A percentile compares a stretch with the other conserved stretches of the same genome.
Evolutionary conservation across 2,888 invertebrate genomes (phyloP).

Genomic region (Mechanitis mazaeus): DNA sequence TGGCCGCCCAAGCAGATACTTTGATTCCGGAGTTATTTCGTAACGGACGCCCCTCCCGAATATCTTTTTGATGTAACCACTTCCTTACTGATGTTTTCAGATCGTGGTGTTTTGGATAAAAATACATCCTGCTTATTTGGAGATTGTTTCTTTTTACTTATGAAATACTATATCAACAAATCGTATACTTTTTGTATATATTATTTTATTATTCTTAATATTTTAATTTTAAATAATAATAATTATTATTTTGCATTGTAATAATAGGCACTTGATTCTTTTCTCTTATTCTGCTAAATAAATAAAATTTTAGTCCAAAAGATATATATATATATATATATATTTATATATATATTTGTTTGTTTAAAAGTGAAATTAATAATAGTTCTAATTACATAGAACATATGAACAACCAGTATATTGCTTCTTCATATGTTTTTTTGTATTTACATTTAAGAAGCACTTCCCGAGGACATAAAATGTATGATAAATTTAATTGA

Average conservation of each 20-base stretch:
- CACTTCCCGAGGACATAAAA: neutral
- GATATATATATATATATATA: no score
- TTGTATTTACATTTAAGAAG: neutral
- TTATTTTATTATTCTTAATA: no score
- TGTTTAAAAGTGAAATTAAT: no score
- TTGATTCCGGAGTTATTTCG: constrained; percentile 60
- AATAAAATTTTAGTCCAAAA: no score
- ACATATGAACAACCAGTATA: neutral
- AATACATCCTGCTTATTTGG: neutral
- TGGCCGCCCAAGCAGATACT: constrained; percentile 59
- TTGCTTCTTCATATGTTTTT: neutral
- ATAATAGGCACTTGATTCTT: no score
- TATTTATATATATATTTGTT: no score
- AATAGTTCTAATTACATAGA: no score
- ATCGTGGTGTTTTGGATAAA: constrained; percentile 12
- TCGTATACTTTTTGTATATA: no score
- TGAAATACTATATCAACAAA: no score
- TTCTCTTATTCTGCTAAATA: no score
- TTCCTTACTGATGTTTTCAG: constrained; percentile 45
- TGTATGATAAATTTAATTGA: neutral
- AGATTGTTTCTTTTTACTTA: neutral
- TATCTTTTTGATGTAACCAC: constrained; percentile 71
- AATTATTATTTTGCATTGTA: no score
- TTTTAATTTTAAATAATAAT: no score
- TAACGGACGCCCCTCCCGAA: constrained; percentile 41